Conservation (phyloP, 2,888 invertebrate species). For the Cephus runcator region DNA sequence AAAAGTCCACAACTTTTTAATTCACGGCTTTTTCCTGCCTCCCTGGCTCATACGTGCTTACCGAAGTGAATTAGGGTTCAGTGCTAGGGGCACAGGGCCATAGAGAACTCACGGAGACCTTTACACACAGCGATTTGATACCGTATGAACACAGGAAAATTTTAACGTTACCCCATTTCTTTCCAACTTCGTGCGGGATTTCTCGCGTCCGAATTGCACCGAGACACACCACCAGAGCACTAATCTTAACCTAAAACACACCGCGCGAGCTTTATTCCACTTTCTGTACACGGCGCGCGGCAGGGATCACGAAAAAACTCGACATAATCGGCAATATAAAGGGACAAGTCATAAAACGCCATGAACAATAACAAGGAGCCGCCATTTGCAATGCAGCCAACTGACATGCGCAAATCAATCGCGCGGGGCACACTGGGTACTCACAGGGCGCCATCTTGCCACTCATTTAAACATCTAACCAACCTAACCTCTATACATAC, state of each 20-base stretch:
- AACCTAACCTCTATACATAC: slow-evolving; percentile 25
- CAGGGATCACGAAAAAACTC: slow-evolving; percentile 56
- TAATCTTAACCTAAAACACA: slow-evolving; percentile 51
- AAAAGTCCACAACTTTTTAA: slow-evolving; percentile 44
- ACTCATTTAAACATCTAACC: slow-evolving; percentile 42
- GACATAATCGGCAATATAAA: slow-evolving; percentile 64
- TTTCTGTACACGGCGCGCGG: slow-evolving; percentile 54
- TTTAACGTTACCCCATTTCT: slow-evolving; percentile 65
- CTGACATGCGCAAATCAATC: slow-evolving; percentile 77
- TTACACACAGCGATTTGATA: slow-evolving; percentile 47
- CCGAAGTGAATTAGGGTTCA: slow-evolving; percentile 22
- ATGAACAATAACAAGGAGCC: slow-evolving; percentile 99
- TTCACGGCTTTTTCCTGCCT: slow-evolving; percentile 13
- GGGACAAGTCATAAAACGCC: slow-evolving; percentile 73
- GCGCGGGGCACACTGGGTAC: slow-evolving; percentile 62
- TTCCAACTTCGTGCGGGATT: slow-evolving; percentile 58
- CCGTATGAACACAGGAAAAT: slow-evolving; percentile 58
- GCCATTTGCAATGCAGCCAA: slow-evolving; percentile 95
- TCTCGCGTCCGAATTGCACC: slow-evolving; percentile 52
- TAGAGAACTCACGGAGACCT: slow-evolving; percentile 32
- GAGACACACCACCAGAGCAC: slow-evolving; percentile 51
- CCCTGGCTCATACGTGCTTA: slow-evolving; percentile 21
- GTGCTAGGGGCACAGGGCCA: slow-evolving; percentile 14
- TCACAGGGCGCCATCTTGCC: slow-evolving; percentile 59
- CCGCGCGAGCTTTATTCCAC: slow-evolving; percentile 53